Percentiles rank a stretch among this genome's conserved stretches.
phyloP scores from a whole-genome alignment of 2,888 invertebrate species.

The Opisthograptis luteolata region DNA sequence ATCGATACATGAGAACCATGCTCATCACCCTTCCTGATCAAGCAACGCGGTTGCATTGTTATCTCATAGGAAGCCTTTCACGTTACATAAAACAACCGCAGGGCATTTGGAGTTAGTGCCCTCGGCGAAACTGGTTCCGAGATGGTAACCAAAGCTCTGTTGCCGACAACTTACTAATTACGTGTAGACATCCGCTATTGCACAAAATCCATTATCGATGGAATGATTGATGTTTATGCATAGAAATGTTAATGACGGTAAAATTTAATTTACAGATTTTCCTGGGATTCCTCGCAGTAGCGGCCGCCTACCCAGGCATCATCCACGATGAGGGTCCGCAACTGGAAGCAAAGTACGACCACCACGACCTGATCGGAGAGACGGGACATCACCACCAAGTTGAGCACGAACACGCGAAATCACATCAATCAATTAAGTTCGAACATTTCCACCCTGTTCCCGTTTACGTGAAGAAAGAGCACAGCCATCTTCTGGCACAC shows the following conservation, averaged over 20 bases:
- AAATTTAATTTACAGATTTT: slow-evolving; percentile 63
- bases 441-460: slow-evolving; percentile 89
- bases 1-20: slow-evolving; percentile 8
- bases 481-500: slow-evolving; percentile 86
- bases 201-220: slow-evolving; percentile 6
- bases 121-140: slow-evolving; percentile 55
- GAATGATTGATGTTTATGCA: not conserved
- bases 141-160: slow-evolving; percentile 35
- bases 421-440: slow-evolving; percentile 88
- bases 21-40: slow-evolving; percentile 53
- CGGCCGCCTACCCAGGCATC: slow-evolving; percentile 73
- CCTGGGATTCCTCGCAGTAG: slow-evolving; percentile 77
- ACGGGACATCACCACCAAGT: slow-evolving; percentile 85
- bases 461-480: slow-evolving; percentile 87
- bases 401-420: slow-evolving; percentile 87
- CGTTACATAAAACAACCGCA: slow-evolving; percentile 57
- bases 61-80: slow-evolving; percentile 61
- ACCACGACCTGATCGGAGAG: slow-evolving; percentile 70
- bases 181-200: slow-evolving; percentile 17
- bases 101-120: slow-evolving; percentile 48
- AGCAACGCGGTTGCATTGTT: slow-evolving; percentile 31
- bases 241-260: not conserved
- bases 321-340: slow-evolving; percentile 75
- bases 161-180: slow-evolving; percentile 31
- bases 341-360: slow-evolving; percentile 67